Conservation (phyloP, 2,797 vertebrate genomes). For the Alauda arvensis region DNA sequence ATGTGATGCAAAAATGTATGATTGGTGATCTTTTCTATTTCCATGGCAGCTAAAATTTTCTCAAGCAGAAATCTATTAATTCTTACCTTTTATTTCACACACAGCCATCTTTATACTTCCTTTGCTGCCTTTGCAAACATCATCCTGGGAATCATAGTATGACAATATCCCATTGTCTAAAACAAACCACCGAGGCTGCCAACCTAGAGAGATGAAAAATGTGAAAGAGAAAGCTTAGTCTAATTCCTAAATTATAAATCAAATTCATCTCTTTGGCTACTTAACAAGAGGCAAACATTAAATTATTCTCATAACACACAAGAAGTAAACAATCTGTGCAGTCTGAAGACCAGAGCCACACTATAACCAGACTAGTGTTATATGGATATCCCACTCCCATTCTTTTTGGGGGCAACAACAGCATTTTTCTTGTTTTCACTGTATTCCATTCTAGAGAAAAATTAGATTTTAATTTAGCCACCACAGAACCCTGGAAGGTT, state of each 20-base stretch:
- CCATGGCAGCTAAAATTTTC: not conserved
- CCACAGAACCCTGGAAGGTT: not conserved
- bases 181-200: conserved; percentile 97
- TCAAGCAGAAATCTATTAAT: not conserved
- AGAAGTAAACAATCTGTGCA: not conserved
- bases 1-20: not conserved
- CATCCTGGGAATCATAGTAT: conserved; percentile 95
- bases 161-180: conserved; percentile 92
- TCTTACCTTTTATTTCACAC: conserved; percentile 95
- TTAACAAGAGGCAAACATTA: not conserved
- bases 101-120: conserved; percentile 98
- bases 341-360: not conserved
- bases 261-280: not conserved
- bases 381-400: not conserved
- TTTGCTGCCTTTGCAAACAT: conserved; percentile 96
- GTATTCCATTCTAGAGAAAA: not conserved
- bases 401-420: not conserved
- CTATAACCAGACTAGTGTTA: not conserved
- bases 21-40: not conserved
- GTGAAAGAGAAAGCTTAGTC: not conserved
- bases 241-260: not conserved
- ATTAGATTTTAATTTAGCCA: not conserved
- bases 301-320: not conserved
- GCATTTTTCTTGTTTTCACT: not conserved
- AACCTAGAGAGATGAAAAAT: conserved; percentile 75